Evolutionary conservation across 1,140 invertebrate species (phyloP).

Genomic region (Brachionus koreanus): DNA sequence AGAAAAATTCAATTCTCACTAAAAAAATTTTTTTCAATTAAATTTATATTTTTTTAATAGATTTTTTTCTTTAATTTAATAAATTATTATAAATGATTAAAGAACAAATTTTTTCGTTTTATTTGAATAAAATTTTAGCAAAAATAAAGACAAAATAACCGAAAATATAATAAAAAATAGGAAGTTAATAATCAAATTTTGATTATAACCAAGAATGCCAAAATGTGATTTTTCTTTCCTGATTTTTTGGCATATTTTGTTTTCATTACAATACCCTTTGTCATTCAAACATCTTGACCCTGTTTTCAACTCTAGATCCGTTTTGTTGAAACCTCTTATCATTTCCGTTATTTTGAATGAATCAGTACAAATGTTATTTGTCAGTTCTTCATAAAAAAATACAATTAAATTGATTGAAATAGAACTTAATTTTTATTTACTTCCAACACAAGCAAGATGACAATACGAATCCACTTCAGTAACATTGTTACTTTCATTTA

Average conservation of each 20-base stretch:
- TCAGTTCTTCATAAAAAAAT: neutral
- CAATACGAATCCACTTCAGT: neutral
- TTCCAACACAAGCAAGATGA: slow-evolving; percentile 8
- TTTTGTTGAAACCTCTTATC: neutral
- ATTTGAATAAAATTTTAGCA: neutral
- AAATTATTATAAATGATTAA: no score
- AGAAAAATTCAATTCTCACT: no score
- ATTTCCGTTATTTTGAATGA: neutral
- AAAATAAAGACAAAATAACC: neutral
- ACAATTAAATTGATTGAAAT: no score
- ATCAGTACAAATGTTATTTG: neutral
- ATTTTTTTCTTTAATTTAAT: no score
- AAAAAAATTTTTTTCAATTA: no score
- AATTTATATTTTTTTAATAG: no score
- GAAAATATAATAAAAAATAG: neutral
- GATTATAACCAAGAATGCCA: neutral
- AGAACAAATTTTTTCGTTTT: neutral
- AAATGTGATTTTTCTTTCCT: neutral
- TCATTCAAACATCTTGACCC: neutral
- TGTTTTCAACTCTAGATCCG: neutral
- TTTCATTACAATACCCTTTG: neutral
- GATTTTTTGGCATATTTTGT: neutral
- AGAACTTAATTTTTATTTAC: slow-evolving; percentile 10
- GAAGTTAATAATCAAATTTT: neutral
- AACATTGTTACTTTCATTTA: neutral